These are phyloP conservation scores for Sebastes umbrosus DNA, from an alignment of 2,797 vertebrate species.

Conservation along the genomic window DNA sequence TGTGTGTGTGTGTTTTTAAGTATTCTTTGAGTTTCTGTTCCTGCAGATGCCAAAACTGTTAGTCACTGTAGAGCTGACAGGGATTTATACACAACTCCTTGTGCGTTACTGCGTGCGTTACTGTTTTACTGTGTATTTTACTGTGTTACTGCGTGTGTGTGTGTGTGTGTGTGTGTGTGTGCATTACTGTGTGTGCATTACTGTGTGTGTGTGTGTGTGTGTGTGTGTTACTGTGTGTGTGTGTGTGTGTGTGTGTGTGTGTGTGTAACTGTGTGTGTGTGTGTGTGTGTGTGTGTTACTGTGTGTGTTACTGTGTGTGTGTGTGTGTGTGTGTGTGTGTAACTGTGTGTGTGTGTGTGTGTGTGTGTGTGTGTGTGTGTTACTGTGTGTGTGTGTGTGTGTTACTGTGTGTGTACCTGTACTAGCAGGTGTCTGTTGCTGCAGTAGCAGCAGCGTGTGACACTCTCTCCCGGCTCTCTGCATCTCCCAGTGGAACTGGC, in stretches of 20 bases:
- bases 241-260: too few species aligned
- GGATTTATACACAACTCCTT: background rate
- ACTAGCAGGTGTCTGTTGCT: background rate
- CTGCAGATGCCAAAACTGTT: background rate
- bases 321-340: too few species aligned
- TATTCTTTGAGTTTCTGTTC: background rate
- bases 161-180: background rate
- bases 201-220: background rate
- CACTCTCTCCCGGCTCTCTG: constrained; percentile 60
- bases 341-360: too few species aligned
- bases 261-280: background rate
- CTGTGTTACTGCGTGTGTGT: background rate
- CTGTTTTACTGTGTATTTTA: too few species aligned
- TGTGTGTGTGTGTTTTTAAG: background rate
- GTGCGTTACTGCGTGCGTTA: too few species aligned
- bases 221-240: too few species aligned
- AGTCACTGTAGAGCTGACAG: background rate
- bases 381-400: too few species aligned
- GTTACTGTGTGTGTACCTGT: constrained; percentile 33
- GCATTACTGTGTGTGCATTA: background rate
- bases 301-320: too few species aligned
- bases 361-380: too few species aligned
- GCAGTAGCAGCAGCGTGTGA: constrained; percentile 49
- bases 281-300: too few species aligned
- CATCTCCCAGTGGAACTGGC: constrained; percentile 74